Conservation (phyloP, 2,797 vertebrate genomes). For the Halcyon badia region DNA sequence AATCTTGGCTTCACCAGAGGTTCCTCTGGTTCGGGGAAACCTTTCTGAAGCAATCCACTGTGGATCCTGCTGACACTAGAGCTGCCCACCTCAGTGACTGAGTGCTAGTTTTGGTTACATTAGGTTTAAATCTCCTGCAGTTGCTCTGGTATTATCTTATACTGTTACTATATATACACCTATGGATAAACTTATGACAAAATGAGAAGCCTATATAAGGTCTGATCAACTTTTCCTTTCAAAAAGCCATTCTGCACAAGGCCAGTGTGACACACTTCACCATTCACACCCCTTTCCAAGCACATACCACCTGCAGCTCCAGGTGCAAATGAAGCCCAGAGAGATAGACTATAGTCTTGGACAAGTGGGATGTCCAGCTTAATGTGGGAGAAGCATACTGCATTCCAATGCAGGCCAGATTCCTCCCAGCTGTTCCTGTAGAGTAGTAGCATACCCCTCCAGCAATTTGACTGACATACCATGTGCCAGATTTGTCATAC, state of each 20-base stretch:
- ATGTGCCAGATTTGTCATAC: neutral
- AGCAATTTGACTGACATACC: neutral
- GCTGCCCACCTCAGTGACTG: rapidly evolving
- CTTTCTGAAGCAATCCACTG: too few species aligned
- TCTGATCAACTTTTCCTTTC: neutral
- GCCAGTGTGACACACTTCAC: neutral
- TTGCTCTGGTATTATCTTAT: neutral
- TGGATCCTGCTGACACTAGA: rapidly evolving
- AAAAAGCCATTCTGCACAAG: neutral
- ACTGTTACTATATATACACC: neutral
- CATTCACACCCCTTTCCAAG: neutral
- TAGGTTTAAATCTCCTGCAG: neutral
- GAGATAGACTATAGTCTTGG: neutral
- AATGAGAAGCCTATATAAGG: neutral
- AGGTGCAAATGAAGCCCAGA: neutral
- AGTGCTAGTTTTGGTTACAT: neutral
- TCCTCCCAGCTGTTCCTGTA: neutral
- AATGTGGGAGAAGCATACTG: neutral
- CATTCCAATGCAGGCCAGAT: neutral
- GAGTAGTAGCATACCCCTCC: neutral
- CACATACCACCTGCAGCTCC: rapidly evolving
- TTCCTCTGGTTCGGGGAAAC: neutral
- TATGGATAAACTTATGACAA: neutral
- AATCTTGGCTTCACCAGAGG: neutral
- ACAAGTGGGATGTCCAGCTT: neutral